phyloP scores from a whole-genome alignment of 1,140 invertebrate genomes.

The Drosophila pachea region DNA sequence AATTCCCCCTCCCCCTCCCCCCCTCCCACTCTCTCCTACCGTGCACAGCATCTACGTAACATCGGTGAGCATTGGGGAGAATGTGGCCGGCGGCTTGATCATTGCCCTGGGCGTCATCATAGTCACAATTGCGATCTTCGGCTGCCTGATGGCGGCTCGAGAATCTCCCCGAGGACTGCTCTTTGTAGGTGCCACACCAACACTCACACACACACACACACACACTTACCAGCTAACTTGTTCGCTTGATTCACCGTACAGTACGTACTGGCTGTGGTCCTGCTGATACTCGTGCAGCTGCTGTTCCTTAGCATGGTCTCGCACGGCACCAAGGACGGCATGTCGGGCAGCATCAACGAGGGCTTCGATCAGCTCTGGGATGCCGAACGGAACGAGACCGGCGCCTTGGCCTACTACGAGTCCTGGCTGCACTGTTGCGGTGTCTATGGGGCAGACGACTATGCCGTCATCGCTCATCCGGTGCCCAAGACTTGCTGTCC shows the following conservation, averaged over 20 bases:
- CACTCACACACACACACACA: neutral
- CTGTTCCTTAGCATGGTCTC: constrained; percentile 70
- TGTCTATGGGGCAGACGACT: constrained; percentile 64
- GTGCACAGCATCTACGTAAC: constrained; percentile 46
- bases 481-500: constrained; percentile 62
- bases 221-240: neutral
- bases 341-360: constrained; percentile 68
- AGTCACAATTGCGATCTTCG: constrained; percentile 65
- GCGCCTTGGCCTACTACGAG: constrained; percentile 68
- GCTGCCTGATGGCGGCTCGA: constrained; percentile 68
- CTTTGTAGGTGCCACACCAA: constrained; percentile 47
- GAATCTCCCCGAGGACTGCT: constrained; percentile 57
- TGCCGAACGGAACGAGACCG: constrained; percentile 53
- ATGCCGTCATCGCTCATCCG: constrained; percentile 56
- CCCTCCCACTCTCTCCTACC: too few relatives aligned
- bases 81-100: constrained; percentile 67
- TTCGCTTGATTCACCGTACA: neutral
- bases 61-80: constrained; percentile 71
- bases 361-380: constrained; percentile 71
- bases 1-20: too few relatives aligned
- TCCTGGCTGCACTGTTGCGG: constrained; percentile 73
- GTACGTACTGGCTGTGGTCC: constrained; percentile 51
- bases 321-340: constrained; percentile 67
- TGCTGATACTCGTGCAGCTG: constrained; percentile 63
- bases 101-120: constrained; percentile 67